phyloP scores from a whole-genome alignment of 2,888 invertebrate species.

The Nudaria mundana region DNA sequence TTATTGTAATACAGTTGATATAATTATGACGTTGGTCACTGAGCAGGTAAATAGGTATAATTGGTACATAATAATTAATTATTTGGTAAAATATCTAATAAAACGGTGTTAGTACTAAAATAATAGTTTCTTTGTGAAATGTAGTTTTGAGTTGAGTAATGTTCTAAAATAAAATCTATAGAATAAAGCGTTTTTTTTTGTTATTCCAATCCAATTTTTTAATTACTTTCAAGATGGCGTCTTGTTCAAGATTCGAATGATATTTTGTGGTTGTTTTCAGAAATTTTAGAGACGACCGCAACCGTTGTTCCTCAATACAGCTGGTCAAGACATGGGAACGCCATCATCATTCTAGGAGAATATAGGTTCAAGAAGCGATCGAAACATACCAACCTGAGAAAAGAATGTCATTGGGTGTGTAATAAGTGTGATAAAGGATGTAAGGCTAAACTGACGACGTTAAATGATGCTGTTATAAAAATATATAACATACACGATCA shows the following conservation, averaged over 20 bases:
- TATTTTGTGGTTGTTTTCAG: conserved; percentile 8
- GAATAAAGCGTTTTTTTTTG: no score
- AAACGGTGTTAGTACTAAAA: no score
- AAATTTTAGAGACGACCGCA: conserved; percentile 36
- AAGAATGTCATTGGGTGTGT: conserved; percentile 72
- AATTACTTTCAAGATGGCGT: background rate
- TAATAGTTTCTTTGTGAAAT: no score
- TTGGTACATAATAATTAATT: no score
- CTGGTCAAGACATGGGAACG: conserved; percentile 71
- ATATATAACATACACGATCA: conserved; percentile 66
- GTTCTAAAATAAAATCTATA: no score
- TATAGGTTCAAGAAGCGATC: conserved; percentile 72
- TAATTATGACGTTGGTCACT: no score
- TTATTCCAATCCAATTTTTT: no score
- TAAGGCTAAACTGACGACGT: conserved; percentile 65
- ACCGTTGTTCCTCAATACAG: conserved; percentile 55
- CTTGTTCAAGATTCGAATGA: background rate
- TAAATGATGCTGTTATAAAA: conserved; percentile 66
- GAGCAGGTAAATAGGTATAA: no score
- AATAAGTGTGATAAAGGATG: conserved; percentile 72
- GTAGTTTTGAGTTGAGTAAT: no score
- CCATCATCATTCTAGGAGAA: conserved; percentile 66
- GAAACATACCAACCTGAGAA: conserved; percentile 57
- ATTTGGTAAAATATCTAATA: no score
- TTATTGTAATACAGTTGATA: no score